Evolutionary conservation across 2,797 vertebrate genomes (phyloP).

Genomic region (Toxotes lorentzi): DNA sequence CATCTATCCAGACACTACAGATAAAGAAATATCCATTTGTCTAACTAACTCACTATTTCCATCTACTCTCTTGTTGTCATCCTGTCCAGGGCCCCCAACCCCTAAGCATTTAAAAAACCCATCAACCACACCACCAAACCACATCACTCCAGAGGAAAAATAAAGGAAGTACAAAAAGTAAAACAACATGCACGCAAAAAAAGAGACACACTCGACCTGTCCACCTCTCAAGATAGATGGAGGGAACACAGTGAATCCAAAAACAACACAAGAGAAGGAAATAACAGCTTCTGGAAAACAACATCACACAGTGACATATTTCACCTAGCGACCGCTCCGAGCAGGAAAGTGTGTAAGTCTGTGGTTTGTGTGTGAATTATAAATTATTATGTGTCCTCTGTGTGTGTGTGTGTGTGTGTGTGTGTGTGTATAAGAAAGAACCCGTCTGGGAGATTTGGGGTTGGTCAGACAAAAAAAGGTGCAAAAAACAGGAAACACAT

Average conservation of each 20-base stretch:
- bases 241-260: conserved; percentile 39
- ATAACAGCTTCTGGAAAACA: conserved; percentile 57
- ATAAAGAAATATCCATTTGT: neutral
- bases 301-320: conserved; percentile 52
- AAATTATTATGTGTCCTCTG: conserved; percentile 41
- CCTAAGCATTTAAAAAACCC: neutral
- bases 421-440: neutral
- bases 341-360: conserved; percentile 47
- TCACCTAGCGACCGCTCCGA: conserved; percentile 36
- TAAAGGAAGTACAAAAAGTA: neutral
- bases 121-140: too few species aligned
- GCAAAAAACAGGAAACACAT: conserved; percentile 72
- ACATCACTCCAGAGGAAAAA: neutral
- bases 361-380: conserved; percentile 54
- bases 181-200: conserved; percentile 14
- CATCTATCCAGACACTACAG: neutral
- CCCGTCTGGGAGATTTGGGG: conserved; percentile 33
- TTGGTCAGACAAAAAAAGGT: conserved; percentile 47
- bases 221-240: conserved; percentile 36
- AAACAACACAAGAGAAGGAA: conserved; percentile 53
- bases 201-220: conserved; percentile 6
- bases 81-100: neutral
- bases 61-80: neutral
- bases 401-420: conserved; percentile 17
- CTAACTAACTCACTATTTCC: neutral